These are phyloP conservation scores for Anthoscopus minutus DNA, from an alignment of 2,113 vertebrate genomes.

Conservation along the genomic window DNA sequence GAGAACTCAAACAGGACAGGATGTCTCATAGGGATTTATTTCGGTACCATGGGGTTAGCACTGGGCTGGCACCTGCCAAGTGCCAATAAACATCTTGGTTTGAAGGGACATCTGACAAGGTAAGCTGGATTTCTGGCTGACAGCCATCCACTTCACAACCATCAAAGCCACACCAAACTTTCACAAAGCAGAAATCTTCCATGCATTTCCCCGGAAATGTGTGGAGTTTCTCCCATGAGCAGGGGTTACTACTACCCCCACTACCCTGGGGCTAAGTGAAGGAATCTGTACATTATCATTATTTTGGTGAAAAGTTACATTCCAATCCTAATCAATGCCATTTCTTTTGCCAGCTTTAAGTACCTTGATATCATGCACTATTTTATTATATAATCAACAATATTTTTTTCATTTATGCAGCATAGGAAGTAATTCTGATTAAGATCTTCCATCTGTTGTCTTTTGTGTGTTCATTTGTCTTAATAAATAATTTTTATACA, in stretches of 20 bases:
- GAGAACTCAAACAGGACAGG: background rate
- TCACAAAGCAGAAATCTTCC: background rate
- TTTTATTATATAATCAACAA: background rate
- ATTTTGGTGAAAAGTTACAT: background rate
- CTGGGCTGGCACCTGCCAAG: background rate
- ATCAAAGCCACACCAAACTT: background rate
- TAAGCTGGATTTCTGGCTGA: background rate
- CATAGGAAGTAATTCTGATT: background rate
- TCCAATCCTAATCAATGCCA: background rate
- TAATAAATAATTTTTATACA: background rate
- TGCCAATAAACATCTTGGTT: background rate
- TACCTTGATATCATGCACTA: background rate
- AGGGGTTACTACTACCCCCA: background rate
- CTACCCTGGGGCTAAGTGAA: background rate
- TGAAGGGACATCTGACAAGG: background rate
- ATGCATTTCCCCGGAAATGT: rapidly evolving
- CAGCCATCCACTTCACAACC: background rate
- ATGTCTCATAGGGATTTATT: background rate
- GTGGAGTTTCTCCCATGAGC: too few species aligned
- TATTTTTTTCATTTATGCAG: background rate
- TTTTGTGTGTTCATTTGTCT: background rate
- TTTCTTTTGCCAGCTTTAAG: background rate
- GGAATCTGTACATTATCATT: background rate
- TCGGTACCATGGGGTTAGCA: background rate
- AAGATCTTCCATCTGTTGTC: background rate